Evolutionary conservation across 2,888 invertebrate genomes (phyloP).

Genomic region (Heliothis peltigera): DNA sequence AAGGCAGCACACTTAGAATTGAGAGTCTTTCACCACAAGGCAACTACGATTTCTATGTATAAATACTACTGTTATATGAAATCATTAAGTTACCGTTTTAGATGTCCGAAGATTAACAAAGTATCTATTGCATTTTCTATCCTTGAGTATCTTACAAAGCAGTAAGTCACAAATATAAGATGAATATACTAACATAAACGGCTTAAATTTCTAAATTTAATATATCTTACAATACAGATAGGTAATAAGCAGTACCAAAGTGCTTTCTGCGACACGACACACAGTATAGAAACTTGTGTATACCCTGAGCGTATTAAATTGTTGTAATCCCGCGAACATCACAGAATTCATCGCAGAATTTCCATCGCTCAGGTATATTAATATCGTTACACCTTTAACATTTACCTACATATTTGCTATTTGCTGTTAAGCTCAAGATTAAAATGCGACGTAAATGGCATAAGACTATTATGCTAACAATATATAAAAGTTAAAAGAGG

Average conservation of each 20-base stretch:
- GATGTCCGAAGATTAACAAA: no score
- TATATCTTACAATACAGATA: neutral
- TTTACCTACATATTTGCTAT: neutral
- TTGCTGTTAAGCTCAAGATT: neutral
- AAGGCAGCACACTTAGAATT: no score
- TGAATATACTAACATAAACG: neutral
- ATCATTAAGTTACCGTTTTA: no score
- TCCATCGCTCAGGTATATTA: slow-evolving; percentile 20
- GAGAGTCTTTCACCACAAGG: no score
- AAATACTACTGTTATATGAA: no score
- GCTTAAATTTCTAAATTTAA: neutral
- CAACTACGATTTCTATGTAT: no score
- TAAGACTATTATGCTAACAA: neutral
- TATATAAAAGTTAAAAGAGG: no score
- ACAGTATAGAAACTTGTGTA: slow-evolving; percentile 3
- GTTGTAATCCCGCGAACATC: slow-evolving; percentile 7
- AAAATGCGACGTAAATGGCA: neutral
- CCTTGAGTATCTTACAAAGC: no score
- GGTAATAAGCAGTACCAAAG: neutral
- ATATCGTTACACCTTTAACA: slow-evolving; percentile 10
- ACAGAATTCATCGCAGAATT: no score
- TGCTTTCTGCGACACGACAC: neutral
- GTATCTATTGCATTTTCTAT: no score
- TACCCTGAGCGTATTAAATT: slow-evolving; percentile 1
- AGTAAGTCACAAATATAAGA: no score